A percentile compares a stretch with the other conserved stretches of the same genome.
phyloP scores from a whole-genome alignment of 1,140 invertebrate species.

The Telenomus remus region DNA sequence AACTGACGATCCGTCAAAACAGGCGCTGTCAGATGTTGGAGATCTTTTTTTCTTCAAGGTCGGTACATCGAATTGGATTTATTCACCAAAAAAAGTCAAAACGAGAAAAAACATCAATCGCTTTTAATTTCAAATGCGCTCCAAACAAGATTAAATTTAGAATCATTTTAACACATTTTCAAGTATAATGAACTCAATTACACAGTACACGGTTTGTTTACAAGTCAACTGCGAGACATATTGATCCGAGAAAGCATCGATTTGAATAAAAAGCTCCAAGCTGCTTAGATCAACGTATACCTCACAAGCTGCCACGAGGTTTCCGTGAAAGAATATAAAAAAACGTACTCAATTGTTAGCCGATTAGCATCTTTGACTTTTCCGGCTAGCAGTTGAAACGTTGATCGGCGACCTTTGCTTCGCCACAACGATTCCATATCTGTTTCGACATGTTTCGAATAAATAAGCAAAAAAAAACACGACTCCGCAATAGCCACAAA shows the following conservation, averaged over 20 bases:
- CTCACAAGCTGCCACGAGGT: conserved; percentile 14
- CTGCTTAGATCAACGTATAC: conserved; percentile 12
- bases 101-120: too few species aligned
- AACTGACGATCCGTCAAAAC: neutral
- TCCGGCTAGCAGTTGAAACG: conserved; percentile 36
- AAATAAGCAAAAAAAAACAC: conserved; percentile 47
- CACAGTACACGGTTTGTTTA: neutral
- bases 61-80: too few species aligned
- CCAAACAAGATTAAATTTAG: too few species aligned
- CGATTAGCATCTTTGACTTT: conserved; percentile 52
- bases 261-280: neutral
- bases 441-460: conserved; percentile 50
- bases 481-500: conserved; percentile 51
- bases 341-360: conserved; percentile 22
- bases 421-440: conserved; percentile 31
- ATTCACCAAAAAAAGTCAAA: too few species aligned
- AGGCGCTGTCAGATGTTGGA: neutral
- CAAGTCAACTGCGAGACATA: neutral
- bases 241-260: neutral
- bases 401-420: conserved; percentile 44
- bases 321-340: conserved; percentile 46
- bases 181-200: too few species aligned
- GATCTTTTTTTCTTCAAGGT: neutral
- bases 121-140: too few species aligned
- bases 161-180: too few species aligned